These are phyloP conservation scores for Cassiopea xamachana DNA, from an alignment of 30 jellyfish, hydroid and myxozoan genomes.

Conservation along the genomic window DNA sequence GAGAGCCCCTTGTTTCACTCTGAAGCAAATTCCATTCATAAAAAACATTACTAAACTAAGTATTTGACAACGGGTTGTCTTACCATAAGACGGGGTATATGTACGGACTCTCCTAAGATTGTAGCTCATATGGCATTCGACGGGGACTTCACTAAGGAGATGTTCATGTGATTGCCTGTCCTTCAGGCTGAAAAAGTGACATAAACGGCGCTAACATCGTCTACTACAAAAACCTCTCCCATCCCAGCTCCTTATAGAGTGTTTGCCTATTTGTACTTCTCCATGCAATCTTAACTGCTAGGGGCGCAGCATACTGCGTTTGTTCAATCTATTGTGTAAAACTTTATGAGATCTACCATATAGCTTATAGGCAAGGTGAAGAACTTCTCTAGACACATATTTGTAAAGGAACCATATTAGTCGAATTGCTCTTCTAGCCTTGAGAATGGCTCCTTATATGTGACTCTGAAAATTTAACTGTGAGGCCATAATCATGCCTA, in stretches of 20 bases:
- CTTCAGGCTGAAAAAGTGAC: neutral
- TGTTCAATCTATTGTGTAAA: neutral
- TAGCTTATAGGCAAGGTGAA: neutral
- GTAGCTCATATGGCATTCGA: constrained; percentile 11
- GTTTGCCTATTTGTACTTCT: neutral
- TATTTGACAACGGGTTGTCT: constrained; percentile 15
- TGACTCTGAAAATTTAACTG: neutral
- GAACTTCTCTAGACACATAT: neutral
- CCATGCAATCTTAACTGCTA: neutral
- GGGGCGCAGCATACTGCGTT: neutral
- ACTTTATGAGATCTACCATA: neutral
- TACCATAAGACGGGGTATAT: constrained; percentile 10
- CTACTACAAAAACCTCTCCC: neutral
- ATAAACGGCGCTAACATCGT: neutral
- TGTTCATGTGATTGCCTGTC: neutral
- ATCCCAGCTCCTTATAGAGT: neutral
- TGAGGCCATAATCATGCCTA: neutral
- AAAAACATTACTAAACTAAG: neutral
- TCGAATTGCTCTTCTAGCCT: neutral
- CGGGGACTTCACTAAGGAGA: constrained; percentile 12
- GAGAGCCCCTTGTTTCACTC: neutral
- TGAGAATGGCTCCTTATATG: neutral
- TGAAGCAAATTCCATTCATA: constrained; percentile 1
- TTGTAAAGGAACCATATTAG: neutral
- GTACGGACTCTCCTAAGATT: neutral